Evolutionary conservation across 2,888 invertebrate genomes (phyloP).

Genomic region (Synergus umbraculus): DNA sequence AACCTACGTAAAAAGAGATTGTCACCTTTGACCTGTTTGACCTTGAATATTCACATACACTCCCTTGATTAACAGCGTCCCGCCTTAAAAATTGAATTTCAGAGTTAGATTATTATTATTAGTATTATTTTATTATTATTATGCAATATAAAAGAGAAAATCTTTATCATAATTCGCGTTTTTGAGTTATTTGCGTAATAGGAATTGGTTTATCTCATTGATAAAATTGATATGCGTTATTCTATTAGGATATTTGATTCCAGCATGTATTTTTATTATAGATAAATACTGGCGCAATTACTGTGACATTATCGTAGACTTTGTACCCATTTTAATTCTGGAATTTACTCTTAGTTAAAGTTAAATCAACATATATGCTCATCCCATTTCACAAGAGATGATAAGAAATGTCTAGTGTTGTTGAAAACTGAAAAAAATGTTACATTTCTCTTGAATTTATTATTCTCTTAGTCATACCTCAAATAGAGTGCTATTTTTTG

Average conservation of each 20-base stretch:
- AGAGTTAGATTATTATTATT: neutral
- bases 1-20: neutral
- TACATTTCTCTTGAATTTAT: neutral
- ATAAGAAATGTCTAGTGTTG: neutral
- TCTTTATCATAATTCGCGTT: no score
- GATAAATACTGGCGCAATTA: constrained; percentile 18
- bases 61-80: neutral
- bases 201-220: neutral
- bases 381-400: constrained; percentile 22
- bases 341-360: neutral
- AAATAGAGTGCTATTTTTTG: neutral
- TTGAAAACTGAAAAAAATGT: neutral
- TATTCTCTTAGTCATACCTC: neutral
- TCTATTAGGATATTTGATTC: neutral
- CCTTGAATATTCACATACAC: constrained; percentile 1
- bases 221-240: neutral
- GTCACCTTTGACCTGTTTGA: constrained; percentile 7
- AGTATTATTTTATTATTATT: no score
- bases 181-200: neutral
- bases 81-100: neutral
- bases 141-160: no score
- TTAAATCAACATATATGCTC: constrained; percentile 11
- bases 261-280: constrained; percentile 9
- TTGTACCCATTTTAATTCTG: constrained; percentile 21
- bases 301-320: constrained; percentile 18